Evolutionary conservation across 2,888 invertebrate genomes (phyloP).

Genomic region (Mythimna lalbum): DNA sequence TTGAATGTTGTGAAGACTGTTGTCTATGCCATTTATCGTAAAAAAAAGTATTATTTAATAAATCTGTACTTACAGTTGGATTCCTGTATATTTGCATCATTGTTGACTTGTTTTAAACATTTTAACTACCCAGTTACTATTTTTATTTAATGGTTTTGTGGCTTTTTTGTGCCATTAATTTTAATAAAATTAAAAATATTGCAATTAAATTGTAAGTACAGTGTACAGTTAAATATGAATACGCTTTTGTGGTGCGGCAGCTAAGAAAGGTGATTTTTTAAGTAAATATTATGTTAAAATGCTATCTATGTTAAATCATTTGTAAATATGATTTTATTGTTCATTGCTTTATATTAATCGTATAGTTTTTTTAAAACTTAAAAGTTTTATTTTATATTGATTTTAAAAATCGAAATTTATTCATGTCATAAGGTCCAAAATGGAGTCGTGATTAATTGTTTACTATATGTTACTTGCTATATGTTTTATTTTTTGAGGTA

Average conservation of each 20-base stretch:
- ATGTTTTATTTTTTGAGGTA: too few species aligned
- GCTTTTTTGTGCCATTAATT: constrained; percentile 47
- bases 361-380: constrained; percentile 22
- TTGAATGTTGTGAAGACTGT: constrained; percentile 76
- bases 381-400: constrained; percentile 41
- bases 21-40: constrained; percentile 74
- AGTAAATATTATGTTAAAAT: too few species aligned
- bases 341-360: constrained; percentile 14
- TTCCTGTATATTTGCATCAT: constrained; percentile 16
- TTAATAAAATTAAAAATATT: constrained; percentile 18
- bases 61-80: constrained; percentile 66
- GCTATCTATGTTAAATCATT: too few species aligned
- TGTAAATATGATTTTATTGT: constrained; percentile 29
- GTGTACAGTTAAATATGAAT: constrained; percentile 34
- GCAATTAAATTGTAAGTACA: constrained; percentile 63
- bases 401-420: constrained; percentile 52
- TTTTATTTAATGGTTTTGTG: background rate
- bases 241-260: constrained; percentile 68
- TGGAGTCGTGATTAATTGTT: background rate
- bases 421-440: constrained; percentile 39
- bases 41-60: constrained; percentile 60
- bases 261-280: constrained; percentile 37
- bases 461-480: too few species aligned
- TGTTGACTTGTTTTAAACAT: constrained; percentile 10
- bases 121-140: too few species aligned